Evolutionary conservation across 2,113 vertebrate species (phyloP), one percentile per base, ranked within the genome.

Genomic region (Ammodytes marinus): DNA sequence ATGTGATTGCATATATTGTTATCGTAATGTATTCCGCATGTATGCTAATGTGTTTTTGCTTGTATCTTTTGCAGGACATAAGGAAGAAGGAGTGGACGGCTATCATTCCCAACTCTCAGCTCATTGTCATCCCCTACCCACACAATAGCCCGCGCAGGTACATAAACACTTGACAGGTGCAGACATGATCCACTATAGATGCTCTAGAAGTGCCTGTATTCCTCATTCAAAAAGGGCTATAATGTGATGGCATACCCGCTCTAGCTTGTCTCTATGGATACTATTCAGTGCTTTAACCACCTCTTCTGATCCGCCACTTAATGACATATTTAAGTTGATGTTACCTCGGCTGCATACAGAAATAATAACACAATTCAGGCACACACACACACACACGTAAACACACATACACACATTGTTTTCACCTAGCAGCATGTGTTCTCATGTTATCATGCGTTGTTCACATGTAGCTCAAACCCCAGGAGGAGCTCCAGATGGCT

Each of bases 51-150:
- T 46, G 27, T 78, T 76, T 71, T 73, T 63, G 80, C 11, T 27
- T 77, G 11, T 81, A 7, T 88, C 15, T 89, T 90, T 94, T 42
- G 27, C 89, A 99, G 98, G 90, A 95, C 9, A 15, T 95, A 66
- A 95, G 97, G 85, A 97, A 89, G 72, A 96, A 98, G 86, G 98
- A 99, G 81, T 99, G 98, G 98, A 99, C 97, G 1, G 98, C 98
- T 71, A 99, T 99, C 90, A 99, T 99, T 86, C 98, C 98, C 53
- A 99, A 99, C 91, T 99, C 98, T 42, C 98, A 99, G 93, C 97
- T 99, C 3, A 99, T 99, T 17, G 98, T 99, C 88, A 99, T 99
- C 85, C 98, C 98, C 0, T 99, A 95, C 89, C 98, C 98, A 55
- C 97, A 97, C 52, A 77, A 96, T 27, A 91, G 95, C 46, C 98